These are phyloP conservation scores for Tribolium madens DNA, from an alignment of 1,140 invertebrate species.

Conservation along the genomic window DNA sequence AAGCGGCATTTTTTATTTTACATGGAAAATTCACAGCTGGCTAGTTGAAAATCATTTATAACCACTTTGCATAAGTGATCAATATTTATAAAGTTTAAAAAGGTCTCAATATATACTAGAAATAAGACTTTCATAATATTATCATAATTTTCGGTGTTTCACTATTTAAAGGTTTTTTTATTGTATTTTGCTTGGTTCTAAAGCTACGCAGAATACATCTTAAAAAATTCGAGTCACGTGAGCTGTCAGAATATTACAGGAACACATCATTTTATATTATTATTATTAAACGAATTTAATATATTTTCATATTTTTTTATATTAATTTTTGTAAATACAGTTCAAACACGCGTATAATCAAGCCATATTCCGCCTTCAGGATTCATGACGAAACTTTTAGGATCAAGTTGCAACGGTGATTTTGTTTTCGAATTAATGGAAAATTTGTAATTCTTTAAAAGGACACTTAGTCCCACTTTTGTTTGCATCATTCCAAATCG, in stretches of 20 bases:
- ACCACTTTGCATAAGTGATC: too few species aligned
- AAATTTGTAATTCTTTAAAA: slow-evolving; percentile 53
- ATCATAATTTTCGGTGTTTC: too few species aligned
- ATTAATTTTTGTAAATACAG: not conserved
- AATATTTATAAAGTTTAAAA: too few species aligned
- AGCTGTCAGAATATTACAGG: not conserved
- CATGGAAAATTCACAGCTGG: too few species aligned
- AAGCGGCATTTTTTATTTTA: too few species aligned
- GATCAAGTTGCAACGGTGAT: slow-evolving; percentile 43
- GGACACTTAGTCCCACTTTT: slow-evolving; percentile 56
- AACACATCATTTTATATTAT: not conserved
- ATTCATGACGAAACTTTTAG: slow-evolving; percentile 29
- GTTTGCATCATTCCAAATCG: slow-evolving; percentile 60
- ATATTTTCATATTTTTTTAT: too few species aligned
- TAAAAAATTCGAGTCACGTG: not conserved
- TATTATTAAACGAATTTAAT: not conserved
- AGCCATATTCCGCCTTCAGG: slow-evolving; percentile 48
- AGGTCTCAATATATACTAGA: too few species aligned
- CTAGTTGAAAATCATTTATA: too few species aligned
- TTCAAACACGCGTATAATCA: slow-evolving; percentile 16
- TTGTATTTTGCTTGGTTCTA: not conserved
- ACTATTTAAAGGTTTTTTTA: not conserved
- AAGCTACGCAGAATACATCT: not conserved
- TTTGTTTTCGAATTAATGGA: slow-evolving; percentile 44
- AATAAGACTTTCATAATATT: too few species aligned